Percentiles rank a stretch among this genome's conserved stretches.
Conservation (phyloP, 2,113 vertebrate genomes). For the Rhadina sibilatrix region DNA sequence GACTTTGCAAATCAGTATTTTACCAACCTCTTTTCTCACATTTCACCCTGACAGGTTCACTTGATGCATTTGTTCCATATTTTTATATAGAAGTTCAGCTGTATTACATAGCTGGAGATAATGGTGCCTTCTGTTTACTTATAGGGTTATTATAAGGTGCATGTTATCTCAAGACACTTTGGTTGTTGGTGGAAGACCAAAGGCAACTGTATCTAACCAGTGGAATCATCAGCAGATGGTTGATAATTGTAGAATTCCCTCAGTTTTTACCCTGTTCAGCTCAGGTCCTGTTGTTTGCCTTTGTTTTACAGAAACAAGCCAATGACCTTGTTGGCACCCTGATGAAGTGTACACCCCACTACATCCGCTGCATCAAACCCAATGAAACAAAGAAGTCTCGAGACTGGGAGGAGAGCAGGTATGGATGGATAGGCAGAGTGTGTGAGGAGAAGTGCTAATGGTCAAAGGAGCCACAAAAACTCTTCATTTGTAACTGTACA, state of each 20-base stretch:
- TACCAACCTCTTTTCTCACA: neutral
- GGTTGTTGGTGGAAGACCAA: neutral
- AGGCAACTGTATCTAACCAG: neutral
- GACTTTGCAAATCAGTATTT: neutral
- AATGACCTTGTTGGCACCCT: slow-evolving; percentile 95
- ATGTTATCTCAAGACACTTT: neutral
- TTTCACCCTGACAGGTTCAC: neutral
- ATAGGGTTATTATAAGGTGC: neutral
- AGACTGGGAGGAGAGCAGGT: slow-evolving; percentile 99
- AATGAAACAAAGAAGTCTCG: slow-evolving; percentile 96
- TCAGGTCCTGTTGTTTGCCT: neutral
- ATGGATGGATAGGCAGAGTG: neutral
- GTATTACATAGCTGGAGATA: neutral
- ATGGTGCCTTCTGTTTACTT: neutral
- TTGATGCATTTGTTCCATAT: neutral
- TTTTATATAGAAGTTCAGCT: neutral
- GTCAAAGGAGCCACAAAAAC: neutral
- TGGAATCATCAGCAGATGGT: neutral
- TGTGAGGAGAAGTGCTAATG: neutral
- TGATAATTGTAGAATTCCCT: neutral
- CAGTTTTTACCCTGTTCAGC: neutral
- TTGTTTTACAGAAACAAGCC: slow-evolving; percentile 89
- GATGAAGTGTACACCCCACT: slow-evolving; percentile 98
- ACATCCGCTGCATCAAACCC: slow-evolving; percentile 98
- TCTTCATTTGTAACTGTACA: neutral